Evolutionary conservation across 1,140 invertebrate genomes (phyloP).

Genomic region (Rhizoglyphus robini): DNA sequence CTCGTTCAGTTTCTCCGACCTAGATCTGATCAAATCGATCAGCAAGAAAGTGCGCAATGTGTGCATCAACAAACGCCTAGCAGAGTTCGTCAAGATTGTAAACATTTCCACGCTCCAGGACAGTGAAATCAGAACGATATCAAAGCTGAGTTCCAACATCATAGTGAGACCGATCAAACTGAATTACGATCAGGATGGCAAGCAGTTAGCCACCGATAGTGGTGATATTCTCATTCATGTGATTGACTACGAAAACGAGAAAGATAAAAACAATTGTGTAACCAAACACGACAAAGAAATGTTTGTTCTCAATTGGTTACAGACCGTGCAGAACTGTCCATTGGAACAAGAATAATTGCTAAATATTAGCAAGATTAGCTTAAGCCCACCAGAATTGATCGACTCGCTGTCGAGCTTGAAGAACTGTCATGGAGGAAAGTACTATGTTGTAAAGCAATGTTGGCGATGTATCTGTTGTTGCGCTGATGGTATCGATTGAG

Average conservation of each 20-base stretch:
- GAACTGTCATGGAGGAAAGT: no score
- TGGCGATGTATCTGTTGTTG: no score
- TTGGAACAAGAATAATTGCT: background rate
- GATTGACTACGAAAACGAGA: constrained; percentile 50
- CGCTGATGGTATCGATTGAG: no score
- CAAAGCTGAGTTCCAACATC: constrained; percentile 54
- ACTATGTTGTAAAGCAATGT: no score
- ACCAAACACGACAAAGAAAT: constrained; percentile 76
- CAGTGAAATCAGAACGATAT: constrained; percentile 51
- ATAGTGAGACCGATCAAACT: constrained; percentile 49
- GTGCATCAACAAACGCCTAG: constrained; percentile 53
- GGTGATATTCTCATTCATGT: constrained; percentile 9
- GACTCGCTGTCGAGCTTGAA: no score
- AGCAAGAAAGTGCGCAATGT: constrained; percentile 65
- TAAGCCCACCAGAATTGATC: background rate
- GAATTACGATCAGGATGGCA: background rate
- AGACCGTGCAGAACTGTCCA: constrained; percentile 48
- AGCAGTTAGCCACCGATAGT: background rate
- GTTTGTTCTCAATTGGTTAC: constrained; percentile 84
- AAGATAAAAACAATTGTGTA: constrained; percentile 62
- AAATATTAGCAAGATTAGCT: background rate
- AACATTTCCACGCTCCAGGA: constrained; percentile 44
- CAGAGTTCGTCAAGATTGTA: background rate
- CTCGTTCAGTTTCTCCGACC: constrained; percentile 38
- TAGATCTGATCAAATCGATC: constrained; percentile 57